Base-by-base conservation (phyloP, 2,113 vertebrate species). In the Aptenodytes patagonicus region DNA sequence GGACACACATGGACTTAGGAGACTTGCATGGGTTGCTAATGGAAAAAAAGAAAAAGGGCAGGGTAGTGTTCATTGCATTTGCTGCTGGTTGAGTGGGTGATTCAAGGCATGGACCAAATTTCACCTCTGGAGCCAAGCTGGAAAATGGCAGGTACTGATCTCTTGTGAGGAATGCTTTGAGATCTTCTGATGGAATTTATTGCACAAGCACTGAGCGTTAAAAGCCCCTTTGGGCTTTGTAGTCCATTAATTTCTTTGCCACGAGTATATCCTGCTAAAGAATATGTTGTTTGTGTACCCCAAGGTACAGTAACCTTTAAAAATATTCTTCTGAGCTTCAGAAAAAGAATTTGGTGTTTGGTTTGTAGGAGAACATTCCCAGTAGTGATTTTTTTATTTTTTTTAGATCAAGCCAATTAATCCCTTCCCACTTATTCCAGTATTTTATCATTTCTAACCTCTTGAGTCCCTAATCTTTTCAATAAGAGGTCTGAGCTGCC, bases 401-500 rank as follows among this genome's bases (percentile, higher is more conserved):
- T 79, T 78, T 52, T 6, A 10, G 68, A 80, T 85, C 42, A 80
- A 86, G 24, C 54, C 71, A 86, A 81, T 97, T 94, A 94, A 90
- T 95, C 62, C 58, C 61, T 90, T 95, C 60, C 36, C 40, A 44
- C 9, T 66, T 94, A 55, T 16, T 90, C 29, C 60, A 83, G 20
- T 83, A 71, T 93, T 95, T 86, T 91, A 77, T 86, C 0, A 91
- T 93, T 83, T 86, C 51, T 80, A 88, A 80, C 36, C 66, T 90
- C 71, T 55, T 29, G 75, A 91, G 60, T 72, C 38, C 24, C 24
- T 88, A 73, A 64, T 88, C 78, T 83, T 69, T 90, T 91, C 83
- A 79, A 5, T 75, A 89, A 72, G 47, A 93, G 34, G 87, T 77
- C 58, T 96, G 90, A 96, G 90, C 72, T 93, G 79, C 65, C 47